Percentiles rank a stretch among this genome's conserved stretches.
These are phyloP conservation scores for Spilosoma lubricipeda DNA, from an alignment of 2,888 invertebrate genomes.

Conservation along the genomic window DNA sequence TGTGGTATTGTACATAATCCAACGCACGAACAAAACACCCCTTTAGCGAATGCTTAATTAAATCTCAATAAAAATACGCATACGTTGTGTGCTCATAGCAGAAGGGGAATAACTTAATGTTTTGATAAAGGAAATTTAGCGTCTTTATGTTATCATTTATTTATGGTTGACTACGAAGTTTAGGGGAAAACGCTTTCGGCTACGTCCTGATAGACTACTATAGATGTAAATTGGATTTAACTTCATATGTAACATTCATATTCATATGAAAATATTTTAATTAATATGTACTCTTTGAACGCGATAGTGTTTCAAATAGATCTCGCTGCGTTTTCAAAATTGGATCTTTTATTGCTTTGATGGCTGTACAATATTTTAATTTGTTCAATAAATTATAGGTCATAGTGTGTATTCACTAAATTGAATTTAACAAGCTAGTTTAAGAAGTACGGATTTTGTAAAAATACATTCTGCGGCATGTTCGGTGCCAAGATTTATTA, in stretches of 20 bases:
- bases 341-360: background rate
- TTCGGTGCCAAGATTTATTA: background rate
- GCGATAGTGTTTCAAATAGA: background rate
- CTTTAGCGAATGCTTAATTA: constrained; percentile 74
- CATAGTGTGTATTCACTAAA: background rate
- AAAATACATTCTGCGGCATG: background rate
- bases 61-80: constrained; percentile 75
- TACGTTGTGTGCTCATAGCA: constrained; percentile 44
- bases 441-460: background rate
- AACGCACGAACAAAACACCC: constrained; percentile 66
- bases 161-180: constrained; percentile 42
- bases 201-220: constrained; percentile 55
- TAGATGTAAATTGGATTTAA: constrained; percentile 62
- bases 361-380: background rate
- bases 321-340: background rate
- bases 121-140: constrained; percentile 50
- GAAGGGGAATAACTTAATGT: constrained; percentile 59
- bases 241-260: too few species aligned
- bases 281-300: background rate
- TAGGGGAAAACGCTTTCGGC: constrained; percentile 56
- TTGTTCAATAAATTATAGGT: background rate
- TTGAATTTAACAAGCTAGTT: background rate
- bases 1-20: constrained; percentile 62
- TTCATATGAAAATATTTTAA: too few species aligned
- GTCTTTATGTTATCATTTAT: constrained; percentile 46